These are phyloP conservation scores for Saxidomus purpurata DNA, from an alignment of 1,140 invertebrate species.

Conservation along the genomic window DNA sequence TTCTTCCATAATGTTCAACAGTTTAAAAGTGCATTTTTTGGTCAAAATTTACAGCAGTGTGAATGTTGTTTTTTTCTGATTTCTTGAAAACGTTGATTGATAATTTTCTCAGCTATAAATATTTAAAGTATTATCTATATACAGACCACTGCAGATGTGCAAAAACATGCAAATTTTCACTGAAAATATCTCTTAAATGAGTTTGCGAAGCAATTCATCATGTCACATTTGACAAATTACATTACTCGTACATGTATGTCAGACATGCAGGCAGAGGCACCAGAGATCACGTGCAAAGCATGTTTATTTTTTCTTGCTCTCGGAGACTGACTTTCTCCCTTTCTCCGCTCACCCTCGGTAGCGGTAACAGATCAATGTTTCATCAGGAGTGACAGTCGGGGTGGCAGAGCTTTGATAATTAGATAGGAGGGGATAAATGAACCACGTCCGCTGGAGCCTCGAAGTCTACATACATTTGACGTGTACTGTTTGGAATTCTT, in stretches of 20 bases:
- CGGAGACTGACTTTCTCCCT: not conserved
- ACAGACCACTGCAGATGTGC: not conserved
- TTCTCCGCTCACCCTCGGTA: not conserved
- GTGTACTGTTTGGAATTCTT: not conserved
- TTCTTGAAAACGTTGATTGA: too few relatives aligned
- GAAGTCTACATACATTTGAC: conserved; percentile 6
- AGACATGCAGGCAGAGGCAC: conserved; percentile 1
- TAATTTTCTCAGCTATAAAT: too few relatives aligned
- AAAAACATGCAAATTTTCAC: not conserved
- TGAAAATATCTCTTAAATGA: not conserved
- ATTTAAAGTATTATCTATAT: too few relatives aligned
- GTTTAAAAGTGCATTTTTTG: too few relatives aligned
- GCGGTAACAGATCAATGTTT: conserved; percentile 42
- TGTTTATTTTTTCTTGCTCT: conserved; percentile 27
- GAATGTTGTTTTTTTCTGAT: too few relatives aligned
- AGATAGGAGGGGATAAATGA: conserved; percentile 31
- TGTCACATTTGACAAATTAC: conserved; percentile 46
- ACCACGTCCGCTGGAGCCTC: conserved; percentile 18
- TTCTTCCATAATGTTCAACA: too few relatives aligned
- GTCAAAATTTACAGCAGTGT: too few relatives aligned
- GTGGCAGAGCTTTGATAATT: conserved; percentile 5
- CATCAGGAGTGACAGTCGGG: not conserved
- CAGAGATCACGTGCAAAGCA: not conserved
- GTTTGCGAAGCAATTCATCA: conserved; percentile 23
- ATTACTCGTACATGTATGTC: conserved; percentile 41